Percentiles rank a stretch among this genome's conserved stretches.
Conservation (phyloP, 2,797 vertebrate species). For the Bothrops alternatus region DNA sequence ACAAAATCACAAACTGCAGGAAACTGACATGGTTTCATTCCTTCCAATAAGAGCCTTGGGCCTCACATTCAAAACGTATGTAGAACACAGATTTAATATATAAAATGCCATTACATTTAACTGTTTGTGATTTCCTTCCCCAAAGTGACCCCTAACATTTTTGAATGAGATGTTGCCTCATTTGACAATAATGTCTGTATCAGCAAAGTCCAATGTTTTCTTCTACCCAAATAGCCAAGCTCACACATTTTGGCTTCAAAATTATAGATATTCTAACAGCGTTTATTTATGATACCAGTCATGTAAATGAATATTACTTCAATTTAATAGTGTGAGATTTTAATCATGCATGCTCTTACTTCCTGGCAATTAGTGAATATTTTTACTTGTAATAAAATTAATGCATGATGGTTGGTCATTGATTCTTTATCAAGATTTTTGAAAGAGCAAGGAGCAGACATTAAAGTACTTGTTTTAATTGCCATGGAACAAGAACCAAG, state of each 20-base stretch:
- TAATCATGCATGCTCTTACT: background rate
- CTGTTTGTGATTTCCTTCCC: background rate
- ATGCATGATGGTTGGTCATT: background rate
- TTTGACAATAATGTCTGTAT: background rate
- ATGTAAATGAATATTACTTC: background rate
- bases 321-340: background rate
- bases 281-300: background rate
- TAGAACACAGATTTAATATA: background rate
- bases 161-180: no score
- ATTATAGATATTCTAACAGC: background rate
- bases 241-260: background rate
- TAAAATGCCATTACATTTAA: background rate
- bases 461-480: background rate
- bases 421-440: background rate
- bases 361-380: background rate
- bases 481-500: background rate
- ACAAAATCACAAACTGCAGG: background rate
- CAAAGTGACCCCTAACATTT: background rate
- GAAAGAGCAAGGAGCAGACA: background rate
- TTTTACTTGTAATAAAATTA: background rate
- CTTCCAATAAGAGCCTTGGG: background rate
- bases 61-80: background rate
- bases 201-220: background rate
- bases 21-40: background rate
- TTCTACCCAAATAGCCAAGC: background rate